Percentiles rank a stretch among this genome's conserved stretches.
phyloP scores from a whole-genome alignment of 2,797 vertebrate species.

The Cephalopachus bancanus region DNA sequence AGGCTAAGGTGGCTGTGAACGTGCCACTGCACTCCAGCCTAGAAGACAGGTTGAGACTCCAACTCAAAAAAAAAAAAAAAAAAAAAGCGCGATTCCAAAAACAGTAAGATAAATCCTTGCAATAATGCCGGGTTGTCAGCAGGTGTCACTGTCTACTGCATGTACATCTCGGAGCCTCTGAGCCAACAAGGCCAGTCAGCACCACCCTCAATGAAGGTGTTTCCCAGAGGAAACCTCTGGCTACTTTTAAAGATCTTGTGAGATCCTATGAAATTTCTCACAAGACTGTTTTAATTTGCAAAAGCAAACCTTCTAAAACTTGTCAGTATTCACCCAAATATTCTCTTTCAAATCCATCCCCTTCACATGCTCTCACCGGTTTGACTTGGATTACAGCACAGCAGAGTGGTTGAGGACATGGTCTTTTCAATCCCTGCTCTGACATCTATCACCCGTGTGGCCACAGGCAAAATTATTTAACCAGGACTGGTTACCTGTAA shows the following conservation, averaged over 20 bases:
- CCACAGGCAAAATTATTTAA: neutral
- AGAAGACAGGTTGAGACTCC: too few species aligned
- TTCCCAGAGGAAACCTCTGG: conserved; percentile 11
- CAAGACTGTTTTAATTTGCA: conserved; percentile 18
- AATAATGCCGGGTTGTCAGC: neutral
- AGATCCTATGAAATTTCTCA: conserved; percentile 6
- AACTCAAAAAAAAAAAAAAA: neutral
- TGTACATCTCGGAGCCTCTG: neutral
- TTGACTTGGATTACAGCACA: neutral
- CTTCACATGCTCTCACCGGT: neutral
- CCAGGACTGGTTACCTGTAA: neutral
- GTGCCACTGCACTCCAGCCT: neutral
- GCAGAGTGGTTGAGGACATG: neutral
- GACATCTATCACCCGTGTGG: neutral
- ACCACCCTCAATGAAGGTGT: neutral
- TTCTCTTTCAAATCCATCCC: neutral
- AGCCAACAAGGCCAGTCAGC: neutral
- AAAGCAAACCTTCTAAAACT: neutral
- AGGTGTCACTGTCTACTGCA: conserved; percentile 54
- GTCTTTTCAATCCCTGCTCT: neutral
- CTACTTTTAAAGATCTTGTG: conserved; percentile 22
- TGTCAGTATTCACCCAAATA: neutral
- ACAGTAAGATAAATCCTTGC: conserved; percentile 52
- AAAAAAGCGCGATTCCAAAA: neutral
- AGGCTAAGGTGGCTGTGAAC: neutral